Evolutionary conservation across 2,797 vertebrate genomes (phyloP), one percentile per base, ranked within the genome.

Genomic region (Anguilla obscura): DNA sequence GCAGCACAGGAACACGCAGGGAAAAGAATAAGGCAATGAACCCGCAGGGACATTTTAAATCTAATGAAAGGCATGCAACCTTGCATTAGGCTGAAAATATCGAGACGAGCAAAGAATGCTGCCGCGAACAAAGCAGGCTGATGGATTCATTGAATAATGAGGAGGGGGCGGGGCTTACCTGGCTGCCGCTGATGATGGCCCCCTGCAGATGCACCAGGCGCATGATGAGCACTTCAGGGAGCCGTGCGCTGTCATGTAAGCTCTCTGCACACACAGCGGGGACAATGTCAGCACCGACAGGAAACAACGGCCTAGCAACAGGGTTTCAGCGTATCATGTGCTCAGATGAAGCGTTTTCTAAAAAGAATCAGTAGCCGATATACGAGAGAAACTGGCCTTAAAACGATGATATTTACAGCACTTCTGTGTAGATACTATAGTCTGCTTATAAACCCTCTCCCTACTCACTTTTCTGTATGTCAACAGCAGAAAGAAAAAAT

Each of bases 191-290:
- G 86, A 99, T 96, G 88, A 98, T 88, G 0, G 98, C 97, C 0
- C 98, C 97, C 0, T 97, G 98, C 86, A 99, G 97, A 91, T 99
- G 97, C 90, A 98, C 92, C 84, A 99, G 90, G 16, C 96, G 93
- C 48, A 97, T 91, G n/a, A 94, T 95, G 85, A 99, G 94, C 0
- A 33, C 3, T n/a, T 97, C 96, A 0, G 97, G 96, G 91, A 99
- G 94, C 86, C 87, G 87, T 36, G 93, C 93, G 0, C 96, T 96
- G 0, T 95, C 93, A 86, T 95, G 95, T 71, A 99, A 96, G 91
- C 94, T 96, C 74, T 97, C 98, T 99, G 94, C 0, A 14, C 87
- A 92, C 48, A 88, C 7, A 84, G 21, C 27, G 18, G 21, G 27
- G 48, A 84, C 76, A 87, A 30, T 54, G 36, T 40, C 56, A 82